Conservation (phyloP, 2,797 vertebrate species). For the Sebastolobus altivelis region DNA sequence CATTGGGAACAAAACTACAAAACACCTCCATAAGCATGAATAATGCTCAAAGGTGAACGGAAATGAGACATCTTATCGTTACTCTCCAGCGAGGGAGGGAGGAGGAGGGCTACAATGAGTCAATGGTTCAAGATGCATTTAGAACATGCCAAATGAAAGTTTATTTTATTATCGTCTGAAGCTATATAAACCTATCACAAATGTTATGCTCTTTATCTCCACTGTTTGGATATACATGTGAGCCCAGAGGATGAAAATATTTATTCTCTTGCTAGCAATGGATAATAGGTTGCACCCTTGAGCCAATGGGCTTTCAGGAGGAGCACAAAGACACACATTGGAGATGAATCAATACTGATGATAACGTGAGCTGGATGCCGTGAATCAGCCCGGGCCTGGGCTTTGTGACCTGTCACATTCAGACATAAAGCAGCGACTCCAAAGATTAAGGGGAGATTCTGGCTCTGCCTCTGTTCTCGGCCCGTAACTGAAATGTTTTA, state of each 20-base stretch:
- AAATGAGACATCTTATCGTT: constrained; percentile 75
- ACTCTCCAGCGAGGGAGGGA: constrained; percentile 50
- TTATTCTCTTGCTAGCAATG: constrained; percentile 54
- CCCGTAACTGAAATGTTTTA: constrained; percentile 50
- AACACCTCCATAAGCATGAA: constrained; percentile 63
- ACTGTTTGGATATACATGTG: constrained; percentile 57
- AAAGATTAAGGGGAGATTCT: constrained; percentile 58
- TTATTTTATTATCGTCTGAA: constrained; percentile 68
- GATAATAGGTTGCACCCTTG: constrained; percentile 55
- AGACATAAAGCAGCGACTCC: constrained; percentile 71
- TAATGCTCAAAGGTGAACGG: constrained; percentile 70
- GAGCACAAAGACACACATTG: constrained; percentile 63
- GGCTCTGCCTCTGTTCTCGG: constrained; percentile 34
- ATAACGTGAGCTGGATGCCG: constrained; percentile 65
- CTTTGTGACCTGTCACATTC: constrained; percentile 64
- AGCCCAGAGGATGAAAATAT: constrained; percentile 61
- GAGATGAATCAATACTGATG: constrained; percentile 64
- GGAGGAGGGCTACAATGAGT: constrained; percentile 55
- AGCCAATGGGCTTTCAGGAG: constrained; percentile 58
- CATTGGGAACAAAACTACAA: constrained; percentile 58
- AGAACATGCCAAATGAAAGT: constrained; percentile 56
- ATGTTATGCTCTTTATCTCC: constrained; percentile 66
- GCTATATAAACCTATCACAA: constrained; percentile 66
- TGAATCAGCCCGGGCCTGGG: constrained; percentile 50
- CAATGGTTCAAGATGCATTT: constrained; percentile 74